phyloP scores from a whole-genome alignment of 2,113 vertebrate genomes.

The Chaetorhynchus papuensis region DNA sequence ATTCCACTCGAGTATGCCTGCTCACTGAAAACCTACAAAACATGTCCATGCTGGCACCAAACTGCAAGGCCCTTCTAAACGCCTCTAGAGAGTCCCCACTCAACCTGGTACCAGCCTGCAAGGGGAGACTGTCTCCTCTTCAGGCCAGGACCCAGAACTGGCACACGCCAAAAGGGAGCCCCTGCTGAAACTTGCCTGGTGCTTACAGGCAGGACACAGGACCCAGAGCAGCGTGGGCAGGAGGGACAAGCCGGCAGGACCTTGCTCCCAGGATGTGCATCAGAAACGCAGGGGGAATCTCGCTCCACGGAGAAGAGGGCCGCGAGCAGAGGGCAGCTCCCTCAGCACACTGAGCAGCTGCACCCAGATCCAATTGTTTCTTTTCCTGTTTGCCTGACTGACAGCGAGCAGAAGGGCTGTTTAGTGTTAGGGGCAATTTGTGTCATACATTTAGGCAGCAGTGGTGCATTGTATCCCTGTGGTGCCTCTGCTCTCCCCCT shows the following conservation, averaged over 20 bases:
- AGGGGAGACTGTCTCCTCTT: background rate
- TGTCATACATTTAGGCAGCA: background rate
- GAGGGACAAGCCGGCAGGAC: fast-evolving
- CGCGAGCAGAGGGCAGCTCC: background rate
- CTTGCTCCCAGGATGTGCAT: fast-evolving
- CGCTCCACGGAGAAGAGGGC: fast-evolving
- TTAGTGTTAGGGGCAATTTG: background rate
- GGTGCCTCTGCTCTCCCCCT: background rate
- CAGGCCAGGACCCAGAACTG: fast-evolving
- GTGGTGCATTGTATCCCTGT: fast-evolving
- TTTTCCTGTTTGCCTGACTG: background rate
- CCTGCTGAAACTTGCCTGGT: background rate
- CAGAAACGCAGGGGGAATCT: fast-evolving
- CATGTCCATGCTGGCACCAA: background rate
- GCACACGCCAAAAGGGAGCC: background rate
- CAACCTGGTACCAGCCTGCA: background rate
- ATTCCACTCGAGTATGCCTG: background rate
- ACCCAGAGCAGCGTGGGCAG: background rate
- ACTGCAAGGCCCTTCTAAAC: background rate
- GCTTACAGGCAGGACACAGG: background rate
- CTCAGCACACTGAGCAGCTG: background rate
- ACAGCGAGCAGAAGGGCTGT: background rate
- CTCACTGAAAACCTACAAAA: background rate
- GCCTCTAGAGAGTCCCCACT: background rate
- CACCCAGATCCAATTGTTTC: background rate